Conservation (phyloP, 2,113 vertebrate species). For the Nothocercus nigrocapillus region DNA sequence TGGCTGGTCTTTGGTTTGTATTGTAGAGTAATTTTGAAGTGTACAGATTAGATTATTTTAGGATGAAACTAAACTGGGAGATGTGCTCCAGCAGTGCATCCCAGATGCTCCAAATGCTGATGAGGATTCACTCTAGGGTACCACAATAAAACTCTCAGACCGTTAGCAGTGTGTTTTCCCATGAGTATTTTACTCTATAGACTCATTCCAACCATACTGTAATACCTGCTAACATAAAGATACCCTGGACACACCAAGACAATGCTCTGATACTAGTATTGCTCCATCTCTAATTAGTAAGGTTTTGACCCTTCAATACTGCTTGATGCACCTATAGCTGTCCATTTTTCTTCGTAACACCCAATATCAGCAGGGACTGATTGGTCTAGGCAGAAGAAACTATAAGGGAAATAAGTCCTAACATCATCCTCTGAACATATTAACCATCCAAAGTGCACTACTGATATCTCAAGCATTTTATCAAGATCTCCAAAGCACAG, state of each 20-base stretch:
- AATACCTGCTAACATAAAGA: not conserved
- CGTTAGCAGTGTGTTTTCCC: not conserved
- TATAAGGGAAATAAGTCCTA: not conserved
- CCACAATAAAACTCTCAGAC: not conserved
- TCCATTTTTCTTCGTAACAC: not conserved
- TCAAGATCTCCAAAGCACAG: not conserved
- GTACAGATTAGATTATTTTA: not conserved
- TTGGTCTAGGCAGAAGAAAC: not conserved
- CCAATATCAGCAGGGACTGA: not conserved
- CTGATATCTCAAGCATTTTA: fast-evolving
- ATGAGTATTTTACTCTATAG: not conserved
- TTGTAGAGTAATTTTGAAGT: not conserved
- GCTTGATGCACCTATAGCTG: not conserved
- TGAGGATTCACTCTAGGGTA: not conserved
- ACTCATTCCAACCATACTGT: not conserved
- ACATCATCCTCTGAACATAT: not conserved
- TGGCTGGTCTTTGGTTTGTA: not conserved
- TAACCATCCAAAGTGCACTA: not conserved
- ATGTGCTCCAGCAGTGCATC: not conserved
- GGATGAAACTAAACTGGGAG: not conserved
- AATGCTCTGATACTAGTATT: not conserved
- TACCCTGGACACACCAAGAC: not conserved
- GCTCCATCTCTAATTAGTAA: not conserved
- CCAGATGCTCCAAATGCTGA: not conserved
- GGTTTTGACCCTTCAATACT: not conserved